These are phyloP conservation scores for Elaeidobius kamerunicus DNA, from an alignment of 2,888 invertebrate species.

Conservation along the genomic window DNA sequence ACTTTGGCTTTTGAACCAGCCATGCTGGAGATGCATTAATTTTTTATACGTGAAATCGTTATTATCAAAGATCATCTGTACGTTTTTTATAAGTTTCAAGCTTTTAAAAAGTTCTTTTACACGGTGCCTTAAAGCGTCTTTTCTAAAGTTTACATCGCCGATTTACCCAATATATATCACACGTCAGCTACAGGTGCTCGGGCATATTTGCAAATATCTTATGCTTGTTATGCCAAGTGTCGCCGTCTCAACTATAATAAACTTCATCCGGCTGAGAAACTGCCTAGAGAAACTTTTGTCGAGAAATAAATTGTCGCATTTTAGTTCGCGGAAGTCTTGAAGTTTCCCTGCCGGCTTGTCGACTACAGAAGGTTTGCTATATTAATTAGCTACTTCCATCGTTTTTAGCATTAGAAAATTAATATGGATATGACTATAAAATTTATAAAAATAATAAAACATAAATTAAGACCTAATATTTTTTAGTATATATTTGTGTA, in stretches of 20 bases:
- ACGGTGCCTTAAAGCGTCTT: too few species aligned
- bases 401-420: neutral
- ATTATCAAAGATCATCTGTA: too few species aligned
- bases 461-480: too few species aligned
- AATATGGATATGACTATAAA: neutral
- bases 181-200: conserved; percentile 23
- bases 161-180: conserved; percentile 3
- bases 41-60: too few species aligned
- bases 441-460: too few species aligned
- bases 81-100: too few species aligned
- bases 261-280: conserved; percentile 16
- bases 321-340: conserved; percentile 5
- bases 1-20: too few species aligned
- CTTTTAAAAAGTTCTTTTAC: too few species aligned
- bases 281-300: neutral
- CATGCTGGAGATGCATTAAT: too few species aligned
- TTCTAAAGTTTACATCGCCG: too few species aligned
- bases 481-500: too few species aligned
- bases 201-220: conserved; percentile 23
- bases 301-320: conserved; percentile 10
- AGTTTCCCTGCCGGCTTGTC: conserved; percentile 1
- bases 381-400: neutral
- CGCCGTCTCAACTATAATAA: conserved; percentile 23
- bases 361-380: neutral
- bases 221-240: conserved; percentile 27